Evolutionary conservation across 1,140 invertebrate genomes (phyloP).

Genomic region (Trichonephila clavata): DNA sequence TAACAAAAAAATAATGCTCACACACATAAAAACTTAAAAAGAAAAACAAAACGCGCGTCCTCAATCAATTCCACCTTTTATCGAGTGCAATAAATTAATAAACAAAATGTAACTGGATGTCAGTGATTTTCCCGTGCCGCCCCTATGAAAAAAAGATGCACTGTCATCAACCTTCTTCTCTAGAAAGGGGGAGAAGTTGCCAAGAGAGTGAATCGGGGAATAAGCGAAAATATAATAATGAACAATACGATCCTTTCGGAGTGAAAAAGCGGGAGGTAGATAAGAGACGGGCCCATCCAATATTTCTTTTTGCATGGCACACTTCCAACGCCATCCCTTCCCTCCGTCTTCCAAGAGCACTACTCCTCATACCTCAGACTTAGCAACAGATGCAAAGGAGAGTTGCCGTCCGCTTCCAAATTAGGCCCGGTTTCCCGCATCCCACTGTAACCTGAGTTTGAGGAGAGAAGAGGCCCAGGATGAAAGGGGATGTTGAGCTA

Average conservation of each 20-base stretch:
- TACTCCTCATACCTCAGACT: constrained; percentile 59
- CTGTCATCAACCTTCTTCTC: constrained; percentile 30
- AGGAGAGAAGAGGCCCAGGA: constrained; percentile 54
- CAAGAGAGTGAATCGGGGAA: constrained; percentile 43
- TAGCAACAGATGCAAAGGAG: constrained; percentile 71
- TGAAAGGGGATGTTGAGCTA: constrained; percentile 20
- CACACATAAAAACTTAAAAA: too few relatives aligned
- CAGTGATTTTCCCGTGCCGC: neutral
- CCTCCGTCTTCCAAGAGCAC: constrained; percentile 39
- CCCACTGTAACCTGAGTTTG: constrained; percentile 67
- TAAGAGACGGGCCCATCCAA: constrained; percentile 55
- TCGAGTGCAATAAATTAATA: too few relatives aligned
- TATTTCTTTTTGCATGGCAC: constrained; percentile 59
- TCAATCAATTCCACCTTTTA: too few relatives aligned
- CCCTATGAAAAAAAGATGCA: constrained; percentile 11
- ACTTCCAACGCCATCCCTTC: constrained; percentile 43
- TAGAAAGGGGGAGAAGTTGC: neutral
- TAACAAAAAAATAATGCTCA: neutral
- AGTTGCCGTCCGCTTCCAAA: constrained; percentile 69
- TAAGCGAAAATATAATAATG: constrained; percentile 58
- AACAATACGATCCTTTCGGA: constrained; percentile 65
- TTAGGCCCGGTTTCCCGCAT: constrained; percentile 69
- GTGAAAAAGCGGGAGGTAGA: constrained; percentile 42
- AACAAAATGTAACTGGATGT: neutral
- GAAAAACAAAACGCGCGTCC: neutral